These are phyloP conservation scores for Euphydryas editha DNA, from an alignment of 2,888 invertebrate species.

Conservation along the genomic window DNA sequence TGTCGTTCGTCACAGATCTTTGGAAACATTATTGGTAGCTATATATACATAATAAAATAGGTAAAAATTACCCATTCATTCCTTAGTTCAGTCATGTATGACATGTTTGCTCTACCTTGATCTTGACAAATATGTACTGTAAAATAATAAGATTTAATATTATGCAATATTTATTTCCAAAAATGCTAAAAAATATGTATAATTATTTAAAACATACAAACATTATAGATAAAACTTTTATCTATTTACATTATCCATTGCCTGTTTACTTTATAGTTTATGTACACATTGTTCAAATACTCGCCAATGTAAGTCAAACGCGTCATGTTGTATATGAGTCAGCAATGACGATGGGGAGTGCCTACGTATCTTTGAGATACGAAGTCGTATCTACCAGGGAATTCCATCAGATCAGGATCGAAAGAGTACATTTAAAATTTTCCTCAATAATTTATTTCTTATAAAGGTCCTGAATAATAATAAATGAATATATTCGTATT, in stretches of 20 bases:
- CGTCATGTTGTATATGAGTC: conserved; percentile 1
- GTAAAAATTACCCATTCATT: no score
- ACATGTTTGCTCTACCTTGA: no score
- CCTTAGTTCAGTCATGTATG: no score
- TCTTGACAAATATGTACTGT: no score
- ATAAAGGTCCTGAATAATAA: not conserved
- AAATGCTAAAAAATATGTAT: no score
- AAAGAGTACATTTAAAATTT: not conserved
- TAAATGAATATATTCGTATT: no score
- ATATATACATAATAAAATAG: no score
- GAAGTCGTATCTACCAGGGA: not conserved
- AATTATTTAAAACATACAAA: not conserved
- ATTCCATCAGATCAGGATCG: not conserved
- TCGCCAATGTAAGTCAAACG: not conserved
- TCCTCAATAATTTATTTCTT: not conserved
- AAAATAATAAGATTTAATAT: no score
- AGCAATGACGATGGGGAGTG: not conserved
- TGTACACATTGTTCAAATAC: not conserved
- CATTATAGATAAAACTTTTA: not conserved
- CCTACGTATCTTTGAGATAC: conserved; percentile 9
- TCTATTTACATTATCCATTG: not conserved
- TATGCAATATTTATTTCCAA: no score
- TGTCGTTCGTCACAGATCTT: no score
- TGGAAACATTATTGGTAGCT: no score
- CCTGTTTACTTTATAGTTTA: not conserved